A percentile compares a stretch with the other conserved stretches of the same genome.
Evolutionary conservation across 2,888 invertebrate species (phyloP).

Genomic region (Copidosoma aretas): DNA sequence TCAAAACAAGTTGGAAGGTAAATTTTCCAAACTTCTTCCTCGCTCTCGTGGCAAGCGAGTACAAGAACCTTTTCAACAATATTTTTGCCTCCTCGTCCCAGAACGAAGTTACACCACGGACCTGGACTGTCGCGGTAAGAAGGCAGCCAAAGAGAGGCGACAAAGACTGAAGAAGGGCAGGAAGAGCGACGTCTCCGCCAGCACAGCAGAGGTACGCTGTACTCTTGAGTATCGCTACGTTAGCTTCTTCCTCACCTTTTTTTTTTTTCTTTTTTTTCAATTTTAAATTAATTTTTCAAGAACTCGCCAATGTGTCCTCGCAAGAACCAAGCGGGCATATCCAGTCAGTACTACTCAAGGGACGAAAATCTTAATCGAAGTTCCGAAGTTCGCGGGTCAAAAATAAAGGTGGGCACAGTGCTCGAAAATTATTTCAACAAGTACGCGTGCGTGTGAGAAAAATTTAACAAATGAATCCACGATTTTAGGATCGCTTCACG

Average conservation of each 20-base stretch:
- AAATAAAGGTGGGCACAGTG: constrained; percentile 51
- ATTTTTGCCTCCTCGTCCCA: constrained; percentile 55
- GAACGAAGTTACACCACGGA: constrained; percentile 64
- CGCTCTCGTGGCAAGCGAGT: background rate
- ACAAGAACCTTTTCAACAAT: background rate
- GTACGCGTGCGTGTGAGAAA: too few relatives aligned
- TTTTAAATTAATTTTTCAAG: constrained; percentile 42
- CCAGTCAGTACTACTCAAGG: constrained; percentile 46
- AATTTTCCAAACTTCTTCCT: constrained; percentile 21
- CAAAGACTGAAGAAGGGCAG: constrained; percentile 68
- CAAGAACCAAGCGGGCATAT: constrained; percentile 52
- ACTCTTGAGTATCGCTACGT: too few relatives aligned
- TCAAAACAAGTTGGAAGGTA: constrained; percentile 76
- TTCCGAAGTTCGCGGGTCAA: constrained; percentile 55
- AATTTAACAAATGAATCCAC: background rate
- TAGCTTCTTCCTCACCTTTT: too few relatives aligned
- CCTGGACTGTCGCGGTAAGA: constrained; percentile 89
- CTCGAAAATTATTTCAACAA: background rate
- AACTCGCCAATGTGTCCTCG: constrained; percentile 54
- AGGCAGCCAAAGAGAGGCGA: constrained; percentile 74
- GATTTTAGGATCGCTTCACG: constrained; percentile 64
- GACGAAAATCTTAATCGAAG: constrained; percentile 54
- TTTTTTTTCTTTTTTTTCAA: background rate
- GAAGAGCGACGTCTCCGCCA: constrained; percentile 59
- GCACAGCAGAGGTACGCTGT: constrained; percentile 53